These are phyloP conservation scores for Tachina lurida DNA, from an alignment of 2,888 invertebrate genomes.

Conservation along the genomic window DNA sequence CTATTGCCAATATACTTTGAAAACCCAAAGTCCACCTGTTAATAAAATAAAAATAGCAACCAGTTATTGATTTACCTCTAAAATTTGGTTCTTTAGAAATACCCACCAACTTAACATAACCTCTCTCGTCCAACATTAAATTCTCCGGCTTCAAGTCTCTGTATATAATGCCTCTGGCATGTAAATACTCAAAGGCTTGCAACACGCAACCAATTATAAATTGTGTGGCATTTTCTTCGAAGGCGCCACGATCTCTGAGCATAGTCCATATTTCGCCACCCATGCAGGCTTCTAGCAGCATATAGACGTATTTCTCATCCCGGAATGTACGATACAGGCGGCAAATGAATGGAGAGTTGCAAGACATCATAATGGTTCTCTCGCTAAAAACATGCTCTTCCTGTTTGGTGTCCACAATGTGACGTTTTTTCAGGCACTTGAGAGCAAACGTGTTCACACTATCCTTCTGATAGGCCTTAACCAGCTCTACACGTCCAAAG, in stretches of 20 bases:
- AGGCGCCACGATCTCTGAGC: conserved; percentile 91
- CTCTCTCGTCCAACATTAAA: conserved; percentile 91
- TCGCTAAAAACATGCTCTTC: conserved; percentile 95
- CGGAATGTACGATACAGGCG: conserved; percentile 95
- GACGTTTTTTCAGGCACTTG: conserved; percentile 94
- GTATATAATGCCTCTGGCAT: conserved; percentile 92
- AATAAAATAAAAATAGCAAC: too few species aligned
- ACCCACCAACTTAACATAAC: conserved; percentile 93
- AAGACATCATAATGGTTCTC: conserved; percentile 91
- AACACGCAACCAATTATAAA: conserved; percentile 96
- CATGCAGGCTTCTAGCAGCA: conserved; percentile 96
- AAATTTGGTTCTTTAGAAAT: too few species aligned
- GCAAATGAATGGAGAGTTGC: conserved; percentile 83
- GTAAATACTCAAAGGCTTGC: conserved; percentile 95
- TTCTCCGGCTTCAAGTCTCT: conserved; percentile 98
- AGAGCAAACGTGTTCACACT: conserved; percentile 87
- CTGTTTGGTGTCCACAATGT: conserved; percentile 94
- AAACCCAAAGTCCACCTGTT: conserved; percentile 95
- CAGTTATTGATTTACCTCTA: too few species aligned
- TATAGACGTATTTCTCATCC: conserved; percentile 95
- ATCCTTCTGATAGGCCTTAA: conserved; percentile 85
- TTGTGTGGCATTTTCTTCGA: conserved; percentile 91
- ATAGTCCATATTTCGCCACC: conserved; percentile 98
- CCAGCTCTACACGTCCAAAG: conserved; percentile 94
- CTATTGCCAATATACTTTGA: conserved; percentile 92